Conservation (phyloP, 1,140 invertebrate genomes). For the Pollicipes pollicipes region DNA sequence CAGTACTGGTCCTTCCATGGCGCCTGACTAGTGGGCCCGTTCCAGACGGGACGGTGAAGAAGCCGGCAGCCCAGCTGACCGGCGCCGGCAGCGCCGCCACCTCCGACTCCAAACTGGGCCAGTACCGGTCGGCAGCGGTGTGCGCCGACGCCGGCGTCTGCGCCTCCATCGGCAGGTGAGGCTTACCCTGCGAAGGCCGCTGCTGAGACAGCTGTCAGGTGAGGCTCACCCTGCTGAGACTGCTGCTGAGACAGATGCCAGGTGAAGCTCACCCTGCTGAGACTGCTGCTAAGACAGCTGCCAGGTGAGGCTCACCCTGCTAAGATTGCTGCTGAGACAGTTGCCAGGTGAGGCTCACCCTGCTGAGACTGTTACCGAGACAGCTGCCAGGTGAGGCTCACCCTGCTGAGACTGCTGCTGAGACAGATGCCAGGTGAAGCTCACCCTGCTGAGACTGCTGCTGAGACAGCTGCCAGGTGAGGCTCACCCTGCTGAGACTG, state of each 20-base stretch:
- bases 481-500: background rate
- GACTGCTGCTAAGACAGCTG: background rate
- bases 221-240: too few relatives aligned
- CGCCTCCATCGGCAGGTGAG: constrained; percentile 4
- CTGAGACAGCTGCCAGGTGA: too few relatives aligned
- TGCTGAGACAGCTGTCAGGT: background rate
- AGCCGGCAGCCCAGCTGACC: background rate
- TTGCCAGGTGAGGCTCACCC: background rate
- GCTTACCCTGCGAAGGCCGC: too few relatives aligned
- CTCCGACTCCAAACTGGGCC: background rate
- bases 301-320: background rate
- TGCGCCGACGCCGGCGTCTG: background rate
- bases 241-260: background rate
- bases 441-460: too few relatives aligned
- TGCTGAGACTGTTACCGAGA: background rate
- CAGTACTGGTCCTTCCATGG: too few relatives aligned
- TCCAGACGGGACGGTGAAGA: background rate
- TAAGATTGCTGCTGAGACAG: background rate
- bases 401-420: too few relatives aligned
- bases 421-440: too few relatives aligned
- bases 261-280: background rate
- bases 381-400: too few relatives aligned
- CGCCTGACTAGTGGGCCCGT: too few relatives aligned
- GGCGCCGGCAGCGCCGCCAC: background rate
- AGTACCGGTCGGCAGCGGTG: background rate